Percentiles rank a stretch among this genome's conserved stretches.
Conservation (phyloP, 2,113 vertebrate genomes). For the Scalopus aquaticus region DNA sequence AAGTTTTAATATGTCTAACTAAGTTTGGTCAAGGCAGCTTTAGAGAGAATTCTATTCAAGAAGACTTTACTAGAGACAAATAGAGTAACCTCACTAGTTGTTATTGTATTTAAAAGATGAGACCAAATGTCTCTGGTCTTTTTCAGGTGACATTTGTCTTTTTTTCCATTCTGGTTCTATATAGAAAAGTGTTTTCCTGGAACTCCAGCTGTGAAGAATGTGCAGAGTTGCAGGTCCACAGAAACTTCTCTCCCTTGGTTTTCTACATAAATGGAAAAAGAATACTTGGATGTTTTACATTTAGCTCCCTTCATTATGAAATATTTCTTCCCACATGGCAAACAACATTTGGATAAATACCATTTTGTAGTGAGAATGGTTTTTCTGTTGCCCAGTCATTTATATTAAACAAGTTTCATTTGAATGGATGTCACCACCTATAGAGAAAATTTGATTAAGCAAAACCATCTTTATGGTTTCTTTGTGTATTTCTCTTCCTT, state of each 20-base stretch:
- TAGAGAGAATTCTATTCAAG: background rate
- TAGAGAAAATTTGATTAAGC: background rate
- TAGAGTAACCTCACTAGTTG: background rate
- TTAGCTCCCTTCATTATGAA: background rate
- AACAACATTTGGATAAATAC: background rate
- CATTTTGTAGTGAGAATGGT: background rate
- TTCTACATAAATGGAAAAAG: background rate
- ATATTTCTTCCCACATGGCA: background rate
- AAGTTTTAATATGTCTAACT: background rate
- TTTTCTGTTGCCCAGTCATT: slow-evolving; percentile 1
- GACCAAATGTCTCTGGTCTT: too few species aligned
- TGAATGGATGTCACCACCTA: background rate
- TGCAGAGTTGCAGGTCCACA: background rate
- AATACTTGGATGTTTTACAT: background rate
- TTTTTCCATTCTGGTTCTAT: background rate
- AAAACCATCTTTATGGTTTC: background rate
- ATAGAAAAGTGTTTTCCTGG: background rate
- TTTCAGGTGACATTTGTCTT: background rate
- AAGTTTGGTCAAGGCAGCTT: background rate
- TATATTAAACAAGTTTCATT: background rate
- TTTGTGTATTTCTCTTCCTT: background rate
- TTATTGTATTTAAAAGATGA: slow-evolving; percentile 16
- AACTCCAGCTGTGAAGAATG: background rate
- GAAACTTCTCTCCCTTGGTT: background rate
- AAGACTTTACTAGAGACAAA: background rate